Conservation (phyloP, 2,113 vertebrate genomes). For the Petroica traversi region DNA sequence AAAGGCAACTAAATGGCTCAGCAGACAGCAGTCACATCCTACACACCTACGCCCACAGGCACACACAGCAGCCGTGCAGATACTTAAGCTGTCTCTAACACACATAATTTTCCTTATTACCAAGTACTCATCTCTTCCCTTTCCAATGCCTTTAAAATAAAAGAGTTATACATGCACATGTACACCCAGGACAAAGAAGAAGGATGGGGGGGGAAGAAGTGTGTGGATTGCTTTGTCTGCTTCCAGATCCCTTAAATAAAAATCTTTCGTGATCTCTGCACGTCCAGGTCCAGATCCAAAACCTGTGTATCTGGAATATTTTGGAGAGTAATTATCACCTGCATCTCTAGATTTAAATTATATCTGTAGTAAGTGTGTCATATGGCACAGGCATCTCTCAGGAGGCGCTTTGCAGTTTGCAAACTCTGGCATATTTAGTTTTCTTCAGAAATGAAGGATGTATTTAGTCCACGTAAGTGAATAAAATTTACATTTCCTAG, state of each 20-base stretch:
- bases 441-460: background rate
- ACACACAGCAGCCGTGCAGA: conserved; percentile 3
- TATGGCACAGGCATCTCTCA: background rate
- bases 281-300: background rate
- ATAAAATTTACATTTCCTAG: background rate
- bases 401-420: background rate
- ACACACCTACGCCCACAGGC: conserved; percentile 16
- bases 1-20: conserved; percentile 48
- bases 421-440: background rate
- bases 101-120: conserved; percentile 43
- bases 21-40: conserved; percentile 59
- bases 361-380: background rate
- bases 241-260: background rate
- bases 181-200: background rate
- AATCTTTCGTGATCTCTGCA: background rate
- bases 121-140: conserved; percentile 29
- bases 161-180: background rate
- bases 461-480: background rate
- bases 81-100: conserved; percentile 63
- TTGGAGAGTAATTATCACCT: background rate
- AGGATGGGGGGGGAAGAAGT: background rate
- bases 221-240: background rate
- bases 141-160: background rate
- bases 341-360: background rate
- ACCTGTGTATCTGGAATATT: background rate